Evolutionary conservation across 2,888 invertebrate genomes (phyloP), one percentile per base, ranked within the genome.

Genomic region (Hypomecis punctinalis): DNA sequence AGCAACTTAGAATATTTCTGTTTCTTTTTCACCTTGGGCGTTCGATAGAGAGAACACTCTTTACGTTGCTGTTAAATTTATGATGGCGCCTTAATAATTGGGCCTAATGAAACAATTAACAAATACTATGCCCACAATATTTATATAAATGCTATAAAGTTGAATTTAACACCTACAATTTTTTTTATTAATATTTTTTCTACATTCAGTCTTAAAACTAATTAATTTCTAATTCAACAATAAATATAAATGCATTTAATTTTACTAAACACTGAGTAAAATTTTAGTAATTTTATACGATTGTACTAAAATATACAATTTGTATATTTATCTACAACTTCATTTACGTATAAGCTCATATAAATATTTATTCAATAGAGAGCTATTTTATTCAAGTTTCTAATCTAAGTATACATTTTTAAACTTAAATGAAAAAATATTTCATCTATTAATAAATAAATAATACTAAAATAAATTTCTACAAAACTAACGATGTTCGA

Each of bases 231-330:
- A 81, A 74, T 68, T 71, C 71, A 80, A 82, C 73, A 84, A 86
- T 89, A 86, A 89, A 89, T 90, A 72, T 72, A 89, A 89, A 89
- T 90, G 85, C 85, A 77, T 75, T 79, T 81, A 68, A 69, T 73
- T 84, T 23, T 23, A 23, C 23, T 23, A 23, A 23, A 23, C n/a
- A n/a, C 23, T 23, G 23, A 23, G 23, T 23, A 23, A 23, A 23
- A 23, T 23, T 23, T 23, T 23, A 23, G 23, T 23, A 23, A 23
- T 23, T 23, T 83, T 87, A 80, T 88, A 89, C 85, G 87, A 73
- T 56, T 58, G 72, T 64, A 73, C 66, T 69, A 72, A 68, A 77
- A 75, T 80, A 81, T 80, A 83, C 76, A 78, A 51, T 66, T 68
- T 56, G 55, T 65, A 71, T 73, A 75, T 75, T 69, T 73, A 76